Conservation (phyloP, 2,888 invertebrate genomes). For the Hydriomena furcata region DNA sequence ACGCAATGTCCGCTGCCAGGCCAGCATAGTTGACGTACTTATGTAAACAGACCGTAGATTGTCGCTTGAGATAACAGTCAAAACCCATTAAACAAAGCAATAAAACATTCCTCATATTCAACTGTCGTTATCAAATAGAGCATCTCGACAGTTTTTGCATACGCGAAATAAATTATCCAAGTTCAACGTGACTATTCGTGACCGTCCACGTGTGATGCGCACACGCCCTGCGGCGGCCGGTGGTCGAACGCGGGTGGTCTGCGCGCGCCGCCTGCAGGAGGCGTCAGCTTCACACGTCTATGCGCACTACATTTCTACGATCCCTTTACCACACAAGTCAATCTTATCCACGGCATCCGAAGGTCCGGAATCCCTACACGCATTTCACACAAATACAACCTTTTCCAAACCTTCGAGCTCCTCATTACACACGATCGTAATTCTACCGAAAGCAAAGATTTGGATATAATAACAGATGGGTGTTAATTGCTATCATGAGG, state of each 20-base stretch:
- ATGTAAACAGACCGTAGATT: constrained; percentile 63
- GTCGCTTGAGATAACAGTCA: constrained; percentile 46
- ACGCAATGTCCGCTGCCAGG: constrained; percentile 49
- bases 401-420: constrained; percentile 49
- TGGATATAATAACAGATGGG: constrained; percentile 77
- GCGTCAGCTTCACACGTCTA: constrained; percentile 75
- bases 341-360: constrained; percentile 46
- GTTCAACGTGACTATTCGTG: constrained; percentile 43
- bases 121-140: constrained; percentile 26
- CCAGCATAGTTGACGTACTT: constrained; percentile 74
- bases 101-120: constrained; percentile 19
- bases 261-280: constrained; percentile 62
- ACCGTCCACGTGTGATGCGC: constrained; percentile 55
- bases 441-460: constrained; percentile 73
- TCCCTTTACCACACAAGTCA: constrained; percentile 38
- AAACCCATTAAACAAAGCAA: constrained; percentile 23
- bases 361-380: constrained; percentile 47
- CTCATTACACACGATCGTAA: constrained; percentile 66
- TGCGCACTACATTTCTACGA: constrained; percentile 51
- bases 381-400: constrained; percentile 39
- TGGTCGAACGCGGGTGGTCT: constrained; percentile 76
- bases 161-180: constrained; percentile 27
- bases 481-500: constrained; percentile 81
- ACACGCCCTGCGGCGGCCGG: constrained; percentile 61
- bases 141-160: constrained; percentile 40